Conservation (phyloP, 2,888 invertebrate species). For the Lasioglossum villosulum region DNA sequence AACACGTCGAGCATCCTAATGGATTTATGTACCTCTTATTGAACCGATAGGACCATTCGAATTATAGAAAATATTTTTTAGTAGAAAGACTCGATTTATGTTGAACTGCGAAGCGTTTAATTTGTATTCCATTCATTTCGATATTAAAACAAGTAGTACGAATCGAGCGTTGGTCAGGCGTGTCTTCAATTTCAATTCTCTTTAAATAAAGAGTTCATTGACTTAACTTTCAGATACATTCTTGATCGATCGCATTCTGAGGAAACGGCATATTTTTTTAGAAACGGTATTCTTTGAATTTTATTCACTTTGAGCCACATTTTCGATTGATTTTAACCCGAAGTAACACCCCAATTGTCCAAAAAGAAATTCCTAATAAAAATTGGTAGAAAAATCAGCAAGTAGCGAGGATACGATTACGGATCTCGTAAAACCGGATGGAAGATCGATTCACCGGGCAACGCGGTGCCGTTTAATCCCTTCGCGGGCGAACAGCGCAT, state of each 20-base stretch:
- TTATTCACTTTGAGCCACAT: neutral
- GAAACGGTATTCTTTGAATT: neutral
- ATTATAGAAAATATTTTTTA: neutral
- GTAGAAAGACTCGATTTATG: neutral
- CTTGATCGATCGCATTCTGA: neutral
- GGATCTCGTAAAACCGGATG: neutral
- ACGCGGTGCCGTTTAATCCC: slow-evolving; percentile 8
- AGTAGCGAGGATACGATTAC: too few species aligned
- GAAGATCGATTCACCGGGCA: neutral
- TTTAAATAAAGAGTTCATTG: neutral
- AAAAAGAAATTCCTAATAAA: neutral
- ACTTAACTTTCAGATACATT: neutral
- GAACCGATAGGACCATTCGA: neutral
- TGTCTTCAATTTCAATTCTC: neutral
- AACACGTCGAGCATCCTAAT: neutral
- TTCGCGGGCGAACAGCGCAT: neutral
- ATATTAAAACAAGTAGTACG: neutral
- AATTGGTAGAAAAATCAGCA: neutral
- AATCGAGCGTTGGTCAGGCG: neutral
- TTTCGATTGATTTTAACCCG: neutral
- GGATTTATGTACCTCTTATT: too few species aligned
- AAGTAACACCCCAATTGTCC: neutral
- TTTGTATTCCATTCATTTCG: neutral
- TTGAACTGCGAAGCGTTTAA: neutral
- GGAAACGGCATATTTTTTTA: neutral